Evolutionary conservation across 2,113 vertebrate genomes (phyloP), one percentile per base, ranked within the genome.

Genomic region (Nematolebias whitei): DNA sequence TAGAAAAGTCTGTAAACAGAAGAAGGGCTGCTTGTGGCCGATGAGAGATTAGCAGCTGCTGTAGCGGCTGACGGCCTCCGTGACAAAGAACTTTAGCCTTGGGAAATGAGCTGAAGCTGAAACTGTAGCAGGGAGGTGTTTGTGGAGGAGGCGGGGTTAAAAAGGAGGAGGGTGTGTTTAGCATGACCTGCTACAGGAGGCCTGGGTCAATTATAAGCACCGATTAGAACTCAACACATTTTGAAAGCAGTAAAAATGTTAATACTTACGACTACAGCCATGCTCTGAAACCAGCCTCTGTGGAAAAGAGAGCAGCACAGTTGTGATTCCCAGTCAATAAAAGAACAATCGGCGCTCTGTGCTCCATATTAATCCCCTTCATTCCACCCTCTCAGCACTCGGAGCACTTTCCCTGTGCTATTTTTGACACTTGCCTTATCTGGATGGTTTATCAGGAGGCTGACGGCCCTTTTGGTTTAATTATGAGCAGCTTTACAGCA

Each of bases 181-280:
- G 7, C 1, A 9, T 23, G 4, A 0, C 2, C 16, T 26, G 56
- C 23, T 15, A 48, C 16, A 12, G 38, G 16, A 61, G 4, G 5
- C 4, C 20, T 15, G 3, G 11, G n/a, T 47, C 5, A 35, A 56
- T 19, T 12, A 14, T 26, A 10, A n/a, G 0, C 45, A 24, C 8
- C 14, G 14, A 40, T 29, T 29, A 15, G 16, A 29, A 16, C 35
- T 35, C 2, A 19, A 13, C 23, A 52, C n/a, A n/a, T 9, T 22
- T 45, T 35, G 5, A 44, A 49, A 12, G 4, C 16, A 38, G 20
- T 18, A 26, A 15, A 71, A 58, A 60, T 59, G 23, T 0, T 39
- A 39, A 23, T 84, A 92, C 92, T 92, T 41, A 93, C 92, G 20
- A 92, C 87, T 41, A 93, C 91, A 73, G 92, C 91, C 92, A 93